Evolutionary conservation across 2,113 vertebrate genomes (phyloP).

Genomic region (Hypocryptadius cinnamomeus): DNA sequence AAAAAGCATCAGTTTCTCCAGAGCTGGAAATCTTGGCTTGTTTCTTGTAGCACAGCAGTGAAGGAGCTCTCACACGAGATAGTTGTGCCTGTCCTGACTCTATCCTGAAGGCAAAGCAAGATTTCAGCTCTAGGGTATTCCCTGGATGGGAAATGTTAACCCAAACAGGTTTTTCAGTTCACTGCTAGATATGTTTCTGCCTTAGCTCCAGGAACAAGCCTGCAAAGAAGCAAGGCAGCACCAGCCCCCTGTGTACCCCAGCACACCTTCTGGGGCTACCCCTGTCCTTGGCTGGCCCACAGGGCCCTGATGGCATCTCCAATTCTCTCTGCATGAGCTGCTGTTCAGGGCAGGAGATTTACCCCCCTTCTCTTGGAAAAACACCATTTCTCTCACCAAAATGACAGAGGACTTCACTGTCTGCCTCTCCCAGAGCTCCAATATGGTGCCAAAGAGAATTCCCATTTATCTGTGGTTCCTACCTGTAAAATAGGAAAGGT

Average conservation of each 20-base stretch:
- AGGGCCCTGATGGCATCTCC: background rate
- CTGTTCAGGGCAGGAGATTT: rapidly evolving
- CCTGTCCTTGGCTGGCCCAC: background rate
- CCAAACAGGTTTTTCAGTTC: background rate
- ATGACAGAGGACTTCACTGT: background rate
- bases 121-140: background rate
- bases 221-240: background rate
- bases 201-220: background rate
- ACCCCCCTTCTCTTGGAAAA: background rate
- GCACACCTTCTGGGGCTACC: background rate
- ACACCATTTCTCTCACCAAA: background rate
- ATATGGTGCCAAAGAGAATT: background rate
- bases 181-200: background rate
- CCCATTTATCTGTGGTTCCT: background rate
- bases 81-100: background rate
- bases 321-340: background rate
- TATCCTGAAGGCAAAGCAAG: background rate
- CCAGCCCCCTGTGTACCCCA: background rate
- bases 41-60: background rate
- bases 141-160: background rate
- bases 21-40: background rate
- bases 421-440: background rate
- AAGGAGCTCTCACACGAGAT: rapidly evolving
- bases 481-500: background rate
- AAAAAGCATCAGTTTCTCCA: background rate